Conservation (phyloP, 2,888 invertebrate genomes). For the Zygogramma bicolorata region DNA sequence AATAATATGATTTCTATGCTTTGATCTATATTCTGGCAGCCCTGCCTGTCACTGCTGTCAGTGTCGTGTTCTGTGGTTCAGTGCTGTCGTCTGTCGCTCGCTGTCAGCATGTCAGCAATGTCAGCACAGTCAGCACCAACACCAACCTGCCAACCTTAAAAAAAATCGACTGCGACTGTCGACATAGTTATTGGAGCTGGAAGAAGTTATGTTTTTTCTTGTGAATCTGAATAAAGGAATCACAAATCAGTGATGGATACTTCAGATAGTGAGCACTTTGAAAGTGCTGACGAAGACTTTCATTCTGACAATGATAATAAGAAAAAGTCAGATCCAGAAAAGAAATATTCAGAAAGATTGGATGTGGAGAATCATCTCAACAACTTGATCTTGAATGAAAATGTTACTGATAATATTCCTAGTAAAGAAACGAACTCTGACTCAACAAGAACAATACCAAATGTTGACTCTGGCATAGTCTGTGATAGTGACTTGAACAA, state of each 20-base stretch:
- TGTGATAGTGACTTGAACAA: neutral
- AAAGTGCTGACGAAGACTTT: slow-evolving; percentile 81
- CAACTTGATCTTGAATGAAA: neutral
- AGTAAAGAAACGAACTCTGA: neutral
- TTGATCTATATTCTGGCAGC: too few species aligned
- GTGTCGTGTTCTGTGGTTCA: too few species aligned
- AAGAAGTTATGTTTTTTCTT: neutral
- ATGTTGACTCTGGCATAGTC: neutral
- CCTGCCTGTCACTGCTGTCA: too few species aligned
- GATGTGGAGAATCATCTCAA: neutral
- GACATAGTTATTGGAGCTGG: too few species aligned
- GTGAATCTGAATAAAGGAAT: neutral
- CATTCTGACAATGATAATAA: slow-evolving; percentile 66
- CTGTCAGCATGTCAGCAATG: too few species aligned
- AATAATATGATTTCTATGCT: too few species aligned
- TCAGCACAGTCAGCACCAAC: too few species aligned
- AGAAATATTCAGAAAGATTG: neutral
- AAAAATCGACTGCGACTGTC: too few species aligned
- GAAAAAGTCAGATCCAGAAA: neutral
- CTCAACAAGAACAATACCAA: neutral
- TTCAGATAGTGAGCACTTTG: slow-evolving; percentile 82
- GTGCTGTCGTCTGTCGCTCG: too few species aligned
- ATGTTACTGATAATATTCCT: neutral
- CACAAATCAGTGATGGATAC: slow-evolving; percentile 70
- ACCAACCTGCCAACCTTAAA: too few species aligned